These are phyloP conservation scores for Scylla paramamosain DNA, from an alignment of 1,140 invertebrate species.

Conservation along the genomic window DNA sequence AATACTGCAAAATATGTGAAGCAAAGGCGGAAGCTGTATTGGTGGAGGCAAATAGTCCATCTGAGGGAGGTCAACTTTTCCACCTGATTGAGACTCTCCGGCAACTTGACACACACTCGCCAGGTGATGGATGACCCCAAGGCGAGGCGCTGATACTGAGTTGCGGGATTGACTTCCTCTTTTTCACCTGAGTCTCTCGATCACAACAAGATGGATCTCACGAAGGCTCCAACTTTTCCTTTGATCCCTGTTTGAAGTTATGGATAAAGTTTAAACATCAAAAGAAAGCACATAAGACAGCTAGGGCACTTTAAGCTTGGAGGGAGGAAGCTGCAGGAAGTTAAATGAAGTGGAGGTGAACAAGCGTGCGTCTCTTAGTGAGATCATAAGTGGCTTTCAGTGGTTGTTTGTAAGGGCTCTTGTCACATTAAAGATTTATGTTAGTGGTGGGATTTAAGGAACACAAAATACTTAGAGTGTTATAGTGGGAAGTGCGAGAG, in stretches of 20 bases:
- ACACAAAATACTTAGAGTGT: too few relatives aligned
- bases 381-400: too few relatives aligned
- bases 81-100: background rate
- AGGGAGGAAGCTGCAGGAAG: background rate
- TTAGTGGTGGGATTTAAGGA: too few relatives aligned
- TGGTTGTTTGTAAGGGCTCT: too few relatives aligned
- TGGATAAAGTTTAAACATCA: background rate
- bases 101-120: background rate
- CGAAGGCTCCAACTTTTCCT: background rate
- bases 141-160: background rate
- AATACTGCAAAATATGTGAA: too few relatives aligned
- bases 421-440: too few relatives aligned
- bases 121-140: background rate
- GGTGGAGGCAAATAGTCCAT: background rate
- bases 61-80: background rate
- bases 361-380: too few relatives aligned
- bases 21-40: too few relatives aligned
- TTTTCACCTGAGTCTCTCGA: background rate
- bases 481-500: too few relatives aligned
- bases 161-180: background rate
- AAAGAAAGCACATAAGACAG: background rate
- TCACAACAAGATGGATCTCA: background rate
- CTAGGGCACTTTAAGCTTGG: background rate
- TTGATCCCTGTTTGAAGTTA: background rate
- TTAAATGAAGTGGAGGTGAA: background rate